Evolutionary conservation across 2,888 invertebrate genomes (phyloP), one percentile per base, ranked within the genome.

Genomic region (Girardia tigrina): DNA sequence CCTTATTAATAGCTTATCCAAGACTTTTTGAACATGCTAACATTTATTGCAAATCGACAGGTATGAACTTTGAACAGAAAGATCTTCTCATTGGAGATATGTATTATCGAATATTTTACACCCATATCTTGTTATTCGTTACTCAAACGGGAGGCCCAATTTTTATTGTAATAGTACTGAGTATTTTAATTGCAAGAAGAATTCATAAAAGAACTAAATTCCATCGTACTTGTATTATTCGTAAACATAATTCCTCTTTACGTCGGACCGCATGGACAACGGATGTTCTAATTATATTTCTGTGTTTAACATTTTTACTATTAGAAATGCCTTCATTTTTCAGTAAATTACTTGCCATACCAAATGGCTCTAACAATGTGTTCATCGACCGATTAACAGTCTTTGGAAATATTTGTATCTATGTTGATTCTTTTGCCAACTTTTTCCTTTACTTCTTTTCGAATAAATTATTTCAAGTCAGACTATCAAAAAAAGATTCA

Each of bases 311-410:
- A 56, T 56, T 56, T 56, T 23, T 56, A 4, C 20, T 56, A n/a
- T 56, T 56, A n/a, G 56, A 56, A 56, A 56, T 56, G 56, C 56
- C 56, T 2, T n/a, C 56, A 12, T 56, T 56, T 56, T 56, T 56
- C 56, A 56, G 56, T 56, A 56, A 56, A 56, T n/a, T n/a, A n/a
- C n/a, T n/a, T n/a, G n/a, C n/a, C n/a, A 12, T 56, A n/a, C 56
- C n/a, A 2, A 6, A 8, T 20, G 4, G 4, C 2, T 8, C 23
- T 56, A 23, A 56, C 4, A 56, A n/a, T 56, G 16, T 36, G 16
- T 6, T 8, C n/a, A 56, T 56, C 4, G 56, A 56, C n/a, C 4
- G n/a, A 23, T 56, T 56, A 56, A 2, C 56, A 56, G n/a, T 16
- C 6, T 8, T 56, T 16, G 56, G 20, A 12, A 56, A 56, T 56